These are phyloP conservation scores for Conistra vaccinii DNA, from an alignment of 2,888 invertebrate species.

Conservation along the genomic window DNA sequence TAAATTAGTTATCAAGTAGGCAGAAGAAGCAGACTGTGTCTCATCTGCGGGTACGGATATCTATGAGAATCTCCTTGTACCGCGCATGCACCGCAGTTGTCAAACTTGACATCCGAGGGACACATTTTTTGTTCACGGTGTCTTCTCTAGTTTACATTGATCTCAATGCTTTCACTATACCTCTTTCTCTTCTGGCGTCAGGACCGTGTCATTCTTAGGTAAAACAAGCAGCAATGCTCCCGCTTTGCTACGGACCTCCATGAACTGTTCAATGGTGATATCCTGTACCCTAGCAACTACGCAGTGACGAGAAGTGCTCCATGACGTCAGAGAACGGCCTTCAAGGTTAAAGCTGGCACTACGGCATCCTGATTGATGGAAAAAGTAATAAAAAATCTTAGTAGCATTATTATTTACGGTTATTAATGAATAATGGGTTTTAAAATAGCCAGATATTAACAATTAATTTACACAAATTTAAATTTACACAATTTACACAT, in stretches of 20 bases:
- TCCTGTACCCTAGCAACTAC: slow-evolving; percentile 95
- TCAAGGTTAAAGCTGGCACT: slow-evolving; percentile 96
- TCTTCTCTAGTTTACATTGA: too few species aligned
- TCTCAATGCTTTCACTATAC: too few species aligned
- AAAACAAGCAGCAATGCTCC: slow-evolving; percentile 96
- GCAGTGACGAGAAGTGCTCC: slow-evolving; percentile 97
- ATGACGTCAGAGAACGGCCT: slow-evolving; percentile 95
- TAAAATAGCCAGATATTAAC: background rate
- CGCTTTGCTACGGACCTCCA: slow-evolving; percentile 94
- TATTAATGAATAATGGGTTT: background rate
- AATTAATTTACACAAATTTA: too few species aligned
- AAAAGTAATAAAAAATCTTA: background rate
- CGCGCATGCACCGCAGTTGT: too few species aligned
- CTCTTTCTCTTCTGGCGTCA: slow-evolving; percentile 93
- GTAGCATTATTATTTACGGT: background rate
- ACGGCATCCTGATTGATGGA: slow-evolving; percentile 93
- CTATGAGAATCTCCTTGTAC: too few species aligned
- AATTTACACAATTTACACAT: too few species aligned
- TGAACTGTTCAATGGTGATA: slow-evolving; percentile 94
- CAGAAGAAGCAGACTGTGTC: too few species aligned
- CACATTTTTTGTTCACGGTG: too few species aligned
- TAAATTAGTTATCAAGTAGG: too few species aligned
- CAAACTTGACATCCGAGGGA: too few species aligned
- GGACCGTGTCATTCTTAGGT: slow-evolving; percentile 92
- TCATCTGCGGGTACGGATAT: too few species aligned